Percentiles rank a stretch among this genome's conserved stretches.
Conservation (phyloP, 2,113 vertebrate species). For the Pheucticus melanocephalus region DNA sequence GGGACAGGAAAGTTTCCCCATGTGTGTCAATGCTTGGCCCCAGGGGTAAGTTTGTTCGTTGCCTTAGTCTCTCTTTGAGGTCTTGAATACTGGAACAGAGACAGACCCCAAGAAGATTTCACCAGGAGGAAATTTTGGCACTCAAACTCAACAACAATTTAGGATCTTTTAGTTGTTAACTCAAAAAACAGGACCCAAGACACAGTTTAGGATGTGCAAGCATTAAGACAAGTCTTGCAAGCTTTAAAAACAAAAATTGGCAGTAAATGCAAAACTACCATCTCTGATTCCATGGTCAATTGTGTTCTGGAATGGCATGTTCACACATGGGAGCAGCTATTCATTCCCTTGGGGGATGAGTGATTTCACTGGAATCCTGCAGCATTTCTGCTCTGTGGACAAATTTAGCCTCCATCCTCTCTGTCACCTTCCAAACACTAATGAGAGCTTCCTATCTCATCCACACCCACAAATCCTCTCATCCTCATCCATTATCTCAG, state of each 20-base stretch:
- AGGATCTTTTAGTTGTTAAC: slow-evolving; percentile 14
- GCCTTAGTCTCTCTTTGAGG: slow-evolving; percentile 94
- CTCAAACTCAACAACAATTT: not conserved
- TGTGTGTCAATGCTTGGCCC: slow-evolving; percentile 97
- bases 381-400: not conserved
- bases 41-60: slow-evolving; percentile 90
- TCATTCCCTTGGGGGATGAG: not conserved
- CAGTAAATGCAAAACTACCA: not conserved
- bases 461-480: slow-evolving; percentile 23
- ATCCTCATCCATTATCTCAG: not conserved
- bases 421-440: not conserved
- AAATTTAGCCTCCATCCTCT: not conserved
- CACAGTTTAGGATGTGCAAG: slow-evolving; percentile 23
- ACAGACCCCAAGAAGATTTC: not conserved
- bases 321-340: not conserved
- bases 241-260: not conserved
- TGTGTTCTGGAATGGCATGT: not conserved
- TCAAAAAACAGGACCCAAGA: slow-evolving; percentile 14
- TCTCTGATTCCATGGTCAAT: not conserved
- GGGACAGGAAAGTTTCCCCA: slow-evolving; percentile 95
- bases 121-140: not conserved
- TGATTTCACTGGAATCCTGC: not conserved
- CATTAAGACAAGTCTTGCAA: slow-evolving; percentile 38
- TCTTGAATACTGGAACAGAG: slow-evolving; percentile 88
- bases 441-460: not conserved